A percentile compares a stretch with the other conserved stretches of the same genome.
Evolutionary conservation across 2,888 invertebrate species (phyloP).

Genomic region (Pterostichus niger): DNA sequence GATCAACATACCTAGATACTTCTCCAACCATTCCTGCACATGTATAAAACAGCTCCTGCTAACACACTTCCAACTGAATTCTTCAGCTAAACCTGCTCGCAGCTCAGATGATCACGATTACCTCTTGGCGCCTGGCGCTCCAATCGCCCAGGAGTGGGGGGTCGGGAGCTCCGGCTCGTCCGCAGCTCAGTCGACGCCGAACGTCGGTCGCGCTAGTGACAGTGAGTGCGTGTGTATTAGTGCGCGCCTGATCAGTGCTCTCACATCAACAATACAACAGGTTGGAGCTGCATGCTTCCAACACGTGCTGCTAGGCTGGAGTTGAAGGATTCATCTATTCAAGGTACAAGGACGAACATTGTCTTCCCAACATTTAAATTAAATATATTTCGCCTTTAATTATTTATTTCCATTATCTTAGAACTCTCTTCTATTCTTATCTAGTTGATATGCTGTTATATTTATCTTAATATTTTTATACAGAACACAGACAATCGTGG

Average conservation of each 20-base stretch:
- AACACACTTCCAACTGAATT: not conserved
- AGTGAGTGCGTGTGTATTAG: not conserved
- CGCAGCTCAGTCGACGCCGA: conserved; percentile 4
- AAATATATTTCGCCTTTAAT: not conserved
- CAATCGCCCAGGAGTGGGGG: conserved; percentile 2
- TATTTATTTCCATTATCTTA: too few species aligned
- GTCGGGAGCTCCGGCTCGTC: not conserved
- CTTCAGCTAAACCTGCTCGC: not conserved
- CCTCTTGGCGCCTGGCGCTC: conserved; percentile 9
- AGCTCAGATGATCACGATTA: not conserved
- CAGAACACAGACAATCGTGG: too few species aligned
- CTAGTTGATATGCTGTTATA: too few species aligned
- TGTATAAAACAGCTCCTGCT: too few species aligned
- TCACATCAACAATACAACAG: conserved; percentile 1
- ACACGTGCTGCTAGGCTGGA: not conserved
- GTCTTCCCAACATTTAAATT: too few species aligned
- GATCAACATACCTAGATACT: too few species aligned
- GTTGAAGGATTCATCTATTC: not conserved
- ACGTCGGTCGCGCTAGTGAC: conserved; percentile 1
- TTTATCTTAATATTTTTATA: too few species aligned
- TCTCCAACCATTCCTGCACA: too few species aligned
- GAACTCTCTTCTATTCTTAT: too few species aligned
- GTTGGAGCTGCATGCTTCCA: not conserved
- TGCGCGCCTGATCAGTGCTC: conserved; percentile 2
- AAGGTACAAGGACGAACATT: not conserved